Base-by-base conservation (phyloP, 2,113 vertebrate genomes). In the Danio rerio region DNA sequence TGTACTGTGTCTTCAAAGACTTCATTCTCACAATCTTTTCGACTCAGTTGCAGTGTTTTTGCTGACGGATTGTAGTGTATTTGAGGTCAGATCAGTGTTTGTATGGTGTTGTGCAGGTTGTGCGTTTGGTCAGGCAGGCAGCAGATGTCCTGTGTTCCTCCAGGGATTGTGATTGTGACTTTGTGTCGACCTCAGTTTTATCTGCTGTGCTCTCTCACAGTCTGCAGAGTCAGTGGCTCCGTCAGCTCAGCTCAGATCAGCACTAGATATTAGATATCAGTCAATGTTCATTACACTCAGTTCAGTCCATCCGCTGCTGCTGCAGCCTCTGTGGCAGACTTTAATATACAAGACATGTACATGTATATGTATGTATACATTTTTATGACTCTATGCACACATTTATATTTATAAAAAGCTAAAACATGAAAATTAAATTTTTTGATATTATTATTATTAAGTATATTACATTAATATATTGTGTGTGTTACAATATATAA, bases 241-340 rank as follows among this genome's bases (percentile, higher is more conserved):
- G 59, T 56, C 53, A 43, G 61, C 18, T 56, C 53, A 43, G 61
- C 18, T 31, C 58, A 71, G 16, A 49, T 42, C 21, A 59, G 52
- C 81, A 84, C 49, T 55, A 88, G 85, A 69, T 78, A 78, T 80
- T 59, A 80, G 61, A 90, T 83, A 59, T 84, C 84, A 74, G 82
- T 90, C 83, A 74, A 42, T 78, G 84, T 82, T 84, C 77, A 90
- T 86, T 86, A 63, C 72, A 74, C 76, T 84, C 80, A 69, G 42
- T 12, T n/a, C 10, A 65, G 52, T 77, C 21, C 74, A 5, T 79
- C 49, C 62, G 45, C 15, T 20, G 18, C 18, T 68, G 68, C 50
- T 56, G 76, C 9, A 42, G 4, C 20, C 49, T 65, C 31, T 65
- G 15, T 58, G 31, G 31, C 31, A 31, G 31, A 31, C 3, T 31